A percentile compares a stretch with the other conserved stretches of the same genome.
Conservation (phyloP, 2,888 invertebrate species). For the Erebia ligea region DNA sequence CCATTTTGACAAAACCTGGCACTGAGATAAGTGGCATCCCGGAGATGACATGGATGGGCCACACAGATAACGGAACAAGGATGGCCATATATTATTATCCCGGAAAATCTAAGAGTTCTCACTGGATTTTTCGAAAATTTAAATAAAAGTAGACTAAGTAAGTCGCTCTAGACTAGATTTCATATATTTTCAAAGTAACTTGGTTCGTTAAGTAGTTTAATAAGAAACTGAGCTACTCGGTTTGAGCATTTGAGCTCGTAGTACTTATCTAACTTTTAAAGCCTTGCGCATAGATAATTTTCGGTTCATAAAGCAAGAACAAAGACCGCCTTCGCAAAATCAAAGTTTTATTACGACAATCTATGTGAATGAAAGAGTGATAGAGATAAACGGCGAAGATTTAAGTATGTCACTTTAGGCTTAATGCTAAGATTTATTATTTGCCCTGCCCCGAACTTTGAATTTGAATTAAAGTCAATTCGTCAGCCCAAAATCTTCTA, state of each 20-base stretch:
- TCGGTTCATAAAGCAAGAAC: slow-evolving; percentile 21
- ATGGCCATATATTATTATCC: too few relatives aligned
- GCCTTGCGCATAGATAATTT: slow-evolving; percentile 3
- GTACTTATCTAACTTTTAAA: background rate
- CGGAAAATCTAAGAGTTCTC: too few relatives aligned
- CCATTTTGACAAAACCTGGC: too few relatives aligned
- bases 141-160: too few relatives aligned
- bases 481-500: background rate
- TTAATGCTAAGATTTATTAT: slow-evolving; percentile 1
- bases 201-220: background rate
- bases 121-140: too few relatives aligned
- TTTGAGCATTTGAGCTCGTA: background rate
- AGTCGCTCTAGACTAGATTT: too few relatives aligned
- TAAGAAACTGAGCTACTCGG: background rate
- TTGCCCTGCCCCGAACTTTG: background rate
- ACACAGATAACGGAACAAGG: too few relatives aligned
- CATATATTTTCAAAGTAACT: too few relatives aligned
- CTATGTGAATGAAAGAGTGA: slow-evolving; percentile 12
- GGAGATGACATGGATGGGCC: too few relatives aligned
- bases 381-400: slow-evolving; percentile 15
- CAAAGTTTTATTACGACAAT: slow-evolving; percentile 2
- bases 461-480: background rate
- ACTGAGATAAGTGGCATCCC: too few relatives aligned
- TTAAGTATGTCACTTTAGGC: background rate
- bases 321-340: slow-evolving; percentile 6